phyloP scores from a whole-genome alignment of 2,113 vertebrate species.

The Bagarius yarrelli region DNA sequence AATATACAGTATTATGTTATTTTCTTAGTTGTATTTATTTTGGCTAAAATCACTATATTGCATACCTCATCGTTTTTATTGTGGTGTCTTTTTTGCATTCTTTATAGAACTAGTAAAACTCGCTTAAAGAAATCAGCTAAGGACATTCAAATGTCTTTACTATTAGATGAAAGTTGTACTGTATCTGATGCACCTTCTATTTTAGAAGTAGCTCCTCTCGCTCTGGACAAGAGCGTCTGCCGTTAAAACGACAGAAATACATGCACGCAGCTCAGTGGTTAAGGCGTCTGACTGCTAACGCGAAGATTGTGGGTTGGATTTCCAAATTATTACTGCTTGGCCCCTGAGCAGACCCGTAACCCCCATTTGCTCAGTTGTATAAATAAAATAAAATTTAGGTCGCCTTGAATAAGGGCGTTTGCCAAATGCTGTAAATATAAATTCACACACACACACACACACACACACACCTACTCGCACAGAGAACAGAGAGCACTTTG shows the following conservation, averaged over 20 bases:
- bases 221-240: too few relatives aligned
- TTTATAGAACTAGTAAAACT: background rate
- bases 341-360: too few relatives aligned
- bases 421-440: too few relatives aligned
- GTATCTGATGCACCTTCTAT: constrained; percentile 7
- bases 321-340: too few relatives aligned
- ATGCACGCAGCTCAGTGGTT: too few relatives aligned
- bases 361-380: too few relatives aligned
- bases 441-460: background rate
- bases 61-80: background rate
- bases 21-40: background rate
- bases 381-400: too few relatives aligned
- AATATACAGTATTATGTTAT: background rate
- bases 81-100: background rate
- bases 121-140: background rate
- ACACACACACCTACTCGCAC: background rate
- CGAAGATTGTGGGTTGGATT: too few relatives aligned
- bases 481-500: background rate
- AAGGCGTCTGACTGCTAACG: too few relatives aligned
- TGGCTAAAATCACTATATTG: background rate
- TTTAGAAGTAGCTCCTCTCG: too few relatives aligned
- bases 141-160: background rate
- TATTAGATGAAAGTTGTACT: constrained; percentile 21
- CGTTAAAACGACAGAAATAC: background rate
- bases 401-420: too few relatives aligned